Evolutionary conservation across 2,888 invertebrate species (phyloP).

Genomic region (Drosophila rubida): DNA sequence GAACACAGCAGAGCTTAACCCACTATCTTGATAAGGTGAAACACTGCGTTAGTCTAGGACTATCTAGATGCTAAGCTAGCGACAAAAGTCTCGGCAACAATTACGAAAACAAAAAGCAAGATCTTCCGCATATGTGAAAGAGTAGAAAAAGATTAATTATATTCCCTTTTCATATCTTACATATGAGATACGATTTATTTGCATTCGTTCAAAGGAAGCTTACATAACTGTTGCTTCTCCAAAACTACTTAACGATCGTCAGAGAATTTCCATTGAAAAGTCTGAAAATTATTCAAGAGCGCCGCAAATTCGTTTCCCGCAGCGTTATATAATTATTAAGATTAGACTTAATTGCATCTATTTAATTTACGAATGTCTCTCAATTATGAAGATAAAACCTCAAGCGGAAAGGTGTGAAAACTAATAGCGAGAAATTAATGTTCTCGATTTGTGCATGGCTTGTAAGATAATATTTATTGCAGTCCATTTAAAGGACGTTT

Average conservation of each 20-base stretch:
- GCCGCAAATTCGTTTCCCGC: not conserved
- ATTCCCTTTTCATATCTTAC: not conserved
- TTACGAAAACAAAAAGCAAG: not conserved
- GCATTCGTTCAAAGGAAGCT: not conserved
- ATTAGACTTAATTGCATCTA: not conserved
- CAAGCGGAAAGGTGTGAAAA: not conserved
- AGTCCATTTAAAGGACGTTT: not conserved
- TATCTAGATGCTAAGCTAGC: conserved; percentile 1
- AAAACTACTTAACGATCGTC: not conserved
- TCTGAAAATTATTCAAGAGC: not conserved
- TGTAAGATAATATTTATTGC: not conserved
- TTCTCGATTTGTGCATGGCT: no score
- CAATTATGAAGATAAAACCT: not conserved
- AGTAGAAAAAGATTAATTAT: conserved; percentile 1
- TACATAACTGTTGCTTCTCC: conserved; percentile 3
- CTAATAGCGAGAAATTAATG: not conserved
- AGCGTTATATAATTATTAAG: not conserved
- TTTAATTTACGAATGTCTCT: not conserved
- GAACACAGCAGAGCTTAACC: conserved; percentile 9
- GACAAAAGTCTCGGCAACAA: not conserved
- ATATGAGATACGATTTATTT: conserved; percentile 2
- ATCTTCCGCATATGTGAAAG: not conserved
- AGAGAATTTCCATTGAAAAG: not conserved
- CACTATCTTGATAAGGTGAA: conserved; percentile 15
- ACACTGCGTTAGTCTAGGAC: not conserved